Conservation (phyloP, 2,797 vertebrate species). For the Gambusia yucatana region DNA sequence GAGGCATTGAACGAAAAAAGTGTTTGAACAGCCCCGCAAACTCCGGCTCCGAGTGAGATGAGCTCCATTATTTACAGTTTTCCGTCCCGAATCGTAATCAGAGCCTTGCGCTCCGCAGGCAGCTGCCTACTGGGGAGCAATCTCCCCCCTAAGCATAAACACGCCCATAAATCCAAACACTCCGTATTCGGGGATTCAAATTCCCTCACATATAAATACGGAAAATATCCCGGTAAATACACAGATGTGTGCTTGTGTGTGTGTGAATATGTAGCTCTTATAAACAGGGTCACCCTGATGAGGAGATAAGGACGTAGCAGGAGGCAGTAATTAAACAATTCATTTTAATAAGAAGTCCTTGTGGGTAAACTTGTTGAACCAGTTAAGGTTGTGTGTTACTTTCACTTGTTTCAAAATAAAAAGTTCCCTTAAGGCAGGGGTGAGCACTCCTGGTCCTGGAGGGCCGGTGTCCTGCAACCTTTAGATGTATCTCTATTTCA, state of each 20-base stretch:
- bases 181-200: conserved; percentile 71
- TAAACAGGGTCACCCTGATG: conserved; percentile 27
- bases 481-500: too few relatives aligned
- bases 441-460: too few relatives aligned
- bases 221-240: conserved; percentile 43
- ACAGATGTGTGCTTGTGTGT: conserved; percentile 29
- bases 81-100: conserved; percentile 79
- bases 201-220: conserved; percentile 52
- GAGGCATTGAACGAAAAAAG: conserved; percentile 48
- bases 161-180: conserved; percentile 76
- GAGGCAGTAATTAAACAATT: conserved; percentile 32
- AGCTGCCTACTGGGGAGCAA: conserved; percentile 74
- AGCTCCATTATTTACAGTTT: conserved; percentile 76
- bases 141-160: conserved; percentile 73
- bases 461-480: too few relatives aligned
- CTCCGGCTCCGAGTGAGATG: conserved; percentile 62
- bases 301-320: conserved; percentile 31
- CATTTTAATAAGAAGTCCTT: conserved; percentile 9
- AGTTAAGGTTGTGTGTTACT: neutral
- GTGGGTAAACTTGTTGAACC: neutral
- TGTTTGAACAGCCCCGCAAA: conserved; percentile 53
- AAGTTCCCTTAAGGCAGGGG: neutral
- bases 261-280: conserved; percentile 26
- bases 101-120: conserved; percentile 70
- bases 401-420: neutral